These are phyloP conservation scores for Cossypha polioptera DNA, from an alignment of 2,797 vertebrate genomes.

Conservation along the genomic window DNA sequence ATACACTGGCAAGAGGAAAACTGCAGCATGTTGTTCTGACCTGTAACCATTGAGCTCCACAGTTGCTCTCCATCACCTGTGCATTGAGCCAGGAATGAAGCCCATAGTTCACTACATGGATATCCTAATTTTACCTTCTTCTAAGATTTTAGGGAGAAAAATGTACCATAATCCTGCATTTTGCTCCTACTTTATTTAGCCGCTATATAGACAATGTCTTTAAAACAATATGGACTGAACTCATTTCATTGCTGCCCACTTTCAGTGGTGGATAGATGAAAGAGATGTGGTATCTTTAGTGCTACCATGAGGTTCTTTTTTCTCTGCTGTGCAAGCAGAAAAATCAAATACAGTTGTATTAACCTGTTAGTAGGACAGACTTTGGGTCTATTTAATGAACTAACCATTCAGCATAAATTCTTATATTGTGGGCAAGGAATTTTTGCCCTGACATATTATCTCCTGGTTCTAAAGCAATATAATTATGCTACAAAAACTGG, in stretches of 20 bases:
- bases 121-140: neutral
- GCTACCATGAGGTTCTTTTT: neutral
- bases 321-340: neutral
- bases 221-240: neutral
- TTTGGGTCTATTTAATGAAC: neutral
- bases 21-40: neutral
- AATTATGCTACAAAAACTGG: neutral
- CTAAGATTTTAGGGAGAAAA: neutral
- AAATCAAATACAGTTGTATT: neutral
- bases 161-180: neutral
- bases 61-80: neutral
- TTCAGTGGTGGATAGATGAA: neutral
- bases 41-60: neutral
- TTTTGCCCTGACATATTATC: neutral
- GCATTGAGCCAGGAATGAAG: neutral
- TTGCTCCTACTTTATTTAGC: neutral
- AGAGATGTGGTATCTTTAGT: neutral
- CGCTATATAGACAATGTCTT: neutral
- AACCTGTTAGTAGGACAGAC: neutral
- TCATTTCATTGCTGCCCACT: neutral
- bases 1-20: neutral
- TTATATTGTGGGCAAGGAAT: neutral
- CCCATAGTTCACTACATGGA: neutral
- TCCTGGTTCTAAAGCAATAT: neutral
- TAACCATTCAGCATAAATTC: neutral